Percentiles rank a stretch among this genome's conserved stretches.
phyloP scores from a whole-genome alignment of 2,113 vertebrate species.

The Gulo gulo region DNA sequence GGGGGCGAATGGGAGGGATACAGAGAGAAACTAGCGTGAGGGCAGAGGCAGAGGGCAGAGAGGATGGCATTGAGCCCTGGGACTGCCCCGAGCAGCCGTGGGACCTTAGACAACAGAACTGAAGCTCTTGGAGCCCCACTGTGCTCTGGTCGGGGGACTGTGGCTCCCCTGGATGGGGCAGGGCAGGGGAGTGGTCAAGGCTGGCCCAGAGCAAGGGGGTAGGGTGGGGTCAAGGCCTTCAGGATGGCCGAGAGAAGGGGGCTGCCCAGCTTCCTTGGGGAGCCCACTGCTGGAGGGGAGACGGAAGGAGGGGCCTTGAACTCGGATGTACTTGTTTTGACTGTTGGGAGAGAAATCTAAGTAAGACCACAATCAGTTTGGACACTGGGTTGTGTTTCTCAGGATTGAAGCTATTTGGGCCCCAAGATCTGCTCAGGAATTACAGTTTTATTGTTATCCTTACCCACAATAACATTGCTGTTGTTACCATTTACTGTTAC shows the following conservation, averaged over 20 bases:
- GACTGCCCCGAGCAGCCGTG: neutral
- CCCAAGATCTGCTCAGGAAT: neutral
- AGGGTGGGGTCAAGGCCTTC: neutral
- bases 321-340: neutral
- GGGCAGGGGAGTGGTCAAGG: too few relatives aligned
- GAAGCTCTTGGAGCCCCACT: too few relatives aligned
- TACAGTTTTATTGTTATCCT: neutral
- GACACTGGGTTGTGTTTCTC: neutral
- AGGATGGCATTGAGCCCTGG: neutral
- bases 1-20: fast-evolving
- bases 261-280: too few relatives aligned
- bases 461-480: too few relatives aligned
- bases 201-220: neutral
- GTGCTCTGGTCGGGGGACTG: fast-evolving
- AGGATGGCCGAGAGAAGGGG: fast-evolving
- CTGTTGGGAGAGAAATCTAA: neutral
- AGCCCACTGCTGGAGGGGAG: neutral
- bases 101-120: neutral
- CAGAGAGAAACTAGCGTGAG: fast-evolving
- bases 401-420: neutral
- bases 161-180: too few relatives aligned
- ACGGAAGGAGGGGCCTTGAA: neutral
- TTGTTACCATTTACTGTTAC: too few relatives aligned
- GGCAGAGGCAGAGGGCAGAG: neutral
- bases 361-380: neutral